phyloP scores from a whole-genome alignment of 2,888 invertebrate genomes.

The Drosophila pseudotakahashii region DNA sequence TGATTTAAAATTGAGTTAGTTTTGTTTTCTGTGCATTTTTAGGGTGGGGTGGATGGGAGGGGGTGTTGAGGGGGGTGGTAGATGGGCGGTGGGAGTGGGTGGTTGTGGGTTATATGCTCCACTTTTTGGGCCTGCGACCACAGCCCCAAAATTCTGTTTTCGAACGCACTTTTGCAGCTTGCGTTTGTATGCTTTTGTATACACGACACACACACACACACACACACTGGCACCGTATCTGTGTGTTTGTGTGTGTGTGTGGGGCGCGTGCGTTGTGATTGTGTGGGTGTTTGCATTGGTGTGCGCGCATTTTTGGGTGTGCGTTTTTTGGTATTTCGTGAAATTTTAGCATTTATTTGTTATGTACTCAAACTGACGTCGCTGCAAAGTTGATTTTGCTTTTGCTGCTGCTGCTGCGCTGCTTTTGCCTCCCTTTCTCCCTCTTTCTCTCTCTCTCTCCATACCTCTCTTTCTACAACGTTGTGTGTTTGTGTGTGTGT shows the following conservation, averaged over 20 bases:
- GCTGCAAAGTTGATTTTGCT: slow-evolving; percentile 43
- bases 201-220: neutral
- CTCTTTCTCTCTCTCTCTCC: neutral
- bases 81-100: slow-evolving; percentile 1
- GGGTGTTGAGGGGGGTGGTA: slow-evolving; percentile 26
- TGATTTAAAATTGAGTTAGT: too few species aligned
- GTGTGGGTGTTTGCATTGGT: slow-evolving; percentile 34
- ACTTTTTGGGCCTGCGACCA: slow-evolving; percentile 62
- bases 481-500: slow-evolving; percentile 25
- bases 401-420: slow-evolving; percentile 35
- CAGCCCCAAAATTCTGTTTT: slow-evolving; percentile 21
- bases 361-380: slow-evolving; percentile 68
- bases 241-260: slow-evolving; percentile 35
- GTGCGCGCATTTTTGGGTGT: slow-evolving; percentile 59
- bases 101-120: slow-evolving; percentile 68
- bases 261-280: slow-evolving; percentile 38
- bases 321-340: slow-evolving; percentile 67
- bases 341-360: slow-evolving; percentile 80
- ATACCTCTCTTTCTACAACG: neutral
- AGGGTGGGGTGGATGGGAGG: slow-evolving; percentile 17
- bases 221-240: neutral
- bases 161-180: slow-evolving; percentile 78
- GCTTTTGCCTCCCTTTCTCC: slow-evolving; percentile 13
- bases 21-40: slow-evolving; percentile 5
- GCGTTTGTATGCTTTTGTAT: slow-evolving; percentile 54